A percentile compares a stretch with the other conserved stretches of the same genome.
These are phyloP conservation scores for Xerus rutilus DNA, from an alignment of 2,797 vertebrate genomes.

Conservation along the genomic window DNA sequence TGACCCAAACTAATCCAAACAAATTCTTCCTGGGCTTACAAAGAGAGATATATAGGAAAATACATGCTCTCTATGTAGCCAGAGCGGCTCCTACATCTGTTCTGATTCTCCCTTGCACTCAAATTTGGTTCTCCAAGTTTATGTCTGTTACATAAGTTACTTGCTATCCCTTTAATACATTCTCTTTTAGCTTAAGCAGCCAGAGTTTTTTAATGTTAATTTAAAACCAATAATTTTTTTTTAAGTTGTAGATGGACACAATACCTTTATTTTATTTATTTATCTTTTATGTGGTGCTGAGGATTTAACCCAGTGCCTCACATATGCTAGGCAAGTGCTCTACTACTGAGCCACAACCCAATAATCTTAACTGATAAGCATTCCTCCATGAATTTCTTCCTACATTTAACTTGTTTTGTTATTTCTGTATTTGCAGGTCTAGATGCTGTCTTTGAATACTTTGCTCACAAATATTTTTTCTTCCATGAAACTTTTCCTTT, in stretches of 20 bases:
- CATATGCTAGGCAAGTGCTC: no score
- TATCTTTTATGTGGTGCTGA: no score
- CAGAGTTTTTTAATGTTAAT: neutral
- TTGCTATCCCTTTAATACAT: neutral
- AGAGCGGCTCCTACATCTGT: neutral
- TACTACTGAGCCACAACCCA: no score
- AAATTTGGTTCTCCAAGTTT: neutral
- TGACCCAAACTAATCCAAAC: neutral
- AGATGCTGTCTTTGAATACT: slow-evolving; percentile 22
- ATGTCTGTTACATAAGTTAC: neutral
- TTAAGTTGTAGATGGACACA: no score
- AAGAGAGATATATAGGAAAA: neutral
- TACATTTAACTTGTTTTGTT: neutral
- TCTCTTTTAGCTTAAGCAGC: neutral
- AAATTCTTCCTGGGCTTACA: neutral
- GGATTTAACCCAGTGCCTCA: no score
- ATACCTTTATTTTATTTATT: no score
- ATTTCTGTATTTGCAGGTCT: neutral
- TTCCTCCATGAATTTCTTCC: neutral
- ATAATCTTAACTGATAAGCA: neutral
- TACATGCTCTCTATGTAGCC: neutral
- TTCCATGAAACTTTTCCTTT: neutral
- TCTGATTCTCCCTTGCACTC: neutral
- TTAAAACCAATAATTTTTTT: neutral
- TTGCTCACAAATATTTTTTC: neutral